phyloP scores from a whole-genome alignment of 2,888 invertebrate species.

The Zygaena filipendulae region DNA sequence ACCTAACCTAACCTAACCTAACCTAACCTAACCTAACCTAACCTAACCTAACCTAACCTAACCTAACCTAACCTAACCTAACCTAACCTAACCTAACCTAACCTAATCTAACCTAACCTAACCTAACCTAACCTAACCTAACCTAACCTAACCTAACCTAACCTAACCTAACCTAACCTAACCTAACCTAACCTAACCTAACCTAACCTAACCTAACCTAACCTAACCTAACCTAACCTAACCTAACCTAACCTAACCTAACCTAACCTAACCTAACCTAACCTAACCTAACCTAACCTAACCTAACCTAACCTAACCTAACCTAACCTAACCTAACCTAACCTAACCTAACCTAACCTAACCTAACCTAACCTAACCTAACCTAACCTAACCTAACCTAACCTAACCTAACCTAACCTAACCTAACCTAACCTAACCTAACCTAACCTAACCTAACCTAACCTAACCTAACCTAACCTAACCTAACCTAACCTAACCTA shows the following conservation, averaged over 20 bases:
- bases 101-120: conserved; percentile 6
- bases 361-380: conserved; percentile 3
- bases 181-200: conserved; percentile 10
- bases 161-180: conserved; percentile 8
- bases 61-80: conserved; percentile 6
- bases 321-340: conserved; percentile 1
- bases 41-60: conserved; percentile 14
- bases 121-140: conserved; percentile 6
- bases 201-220: conserved; percentile 8
- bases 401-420: conserved; percentile 4
- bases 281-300: neutral
- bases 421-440: conserved; percentile 11
- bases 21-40: conserved; percentile 15
- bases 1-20: conserved; percentile 15
- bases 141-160: conserved; percentile 6
- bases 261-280: conserved; percentile 3
- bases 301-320: neutral
- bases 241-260: conserved; percentile 4
- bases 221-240: conserved; percentile 4
- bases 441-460: conserved; percentile 10
- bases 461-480: conserved; percentile 10
- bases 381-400: conserved; percentile 4
- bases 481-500: conserved; percentile 11
- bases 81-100: conserved; percentile 6
- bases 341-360: conserved; percentile 4